Evolutionary conservation across 2,888 invertebrate genomes (phyloP).

Genomic region (Aradus depressus): DNA sequence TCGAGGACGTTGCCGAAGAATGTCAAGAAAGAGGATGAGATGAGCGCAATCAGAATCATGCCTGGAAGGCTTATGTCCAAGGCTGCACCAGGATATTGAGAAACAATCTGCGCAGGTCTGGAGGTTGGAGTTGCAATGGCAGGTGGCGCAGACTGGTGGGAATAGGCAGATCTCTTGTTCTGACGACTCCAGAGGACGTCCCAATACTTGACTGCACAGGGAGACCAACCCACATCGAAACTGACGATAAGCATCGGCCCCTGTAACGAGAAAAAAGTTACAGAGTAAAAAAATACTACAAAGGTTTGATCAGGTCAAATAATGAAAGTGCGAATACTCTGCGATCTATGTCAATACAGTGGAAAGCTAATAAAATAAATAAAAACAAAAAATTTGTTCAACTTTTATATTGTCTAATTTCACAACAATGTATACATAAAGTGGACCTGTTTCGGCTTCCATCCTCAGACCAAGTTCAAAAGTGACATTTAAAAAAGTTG

Average conservation of each 20-base stretch:
- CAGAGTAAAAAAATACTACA: not conserved
- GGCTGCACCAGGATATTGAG: constrained; percentile 13
- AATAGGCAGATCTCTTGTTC: constrained; percentile 59
- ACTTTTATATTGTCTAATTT: no score
- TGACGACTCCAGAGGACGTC: constrained; percentile 43
- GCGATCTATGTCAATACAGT: not conserved
- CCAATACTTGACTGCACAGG: constrained; percentile 12
- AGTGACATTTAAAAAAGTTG: no score
- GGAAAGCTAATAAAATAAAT: no score
- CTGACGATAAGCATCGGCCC: constrained; percentile 14
- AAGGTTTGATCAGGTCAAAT: not conserved
- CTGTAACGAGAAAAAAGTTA: constrained; percentile 1
- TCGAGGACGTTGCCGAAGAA: constrained; percentile 36
- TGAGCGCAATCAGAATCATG: constrained; percentile 53
- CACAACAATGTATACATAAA: no score
- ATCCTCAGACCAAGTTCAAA: no score
- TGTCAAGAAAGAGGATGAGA: constrained; percentile 48
- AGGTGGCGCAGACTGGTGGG: constrained; percentile 50
- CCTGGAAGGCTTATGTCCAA: constrained; percentile 28
- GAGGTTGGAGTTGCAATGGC: constrained; percentile 40
- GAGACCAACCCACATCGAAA: constrained; percentile 16
- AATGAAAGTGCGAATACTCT: not conserved
- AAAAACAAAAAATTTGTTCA: no score
- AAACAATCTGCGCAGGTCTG: constrained; percentile 7
- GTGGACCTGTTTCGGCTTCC: no score